A percentile compares a stretch with the other conserved stretches of the same genome.
These are phyloP conservation scores for Pteruthius melanotis DNA, from an alignment of 2,113 vertebrate genomes.

Conservation along the genomic window DNA sequence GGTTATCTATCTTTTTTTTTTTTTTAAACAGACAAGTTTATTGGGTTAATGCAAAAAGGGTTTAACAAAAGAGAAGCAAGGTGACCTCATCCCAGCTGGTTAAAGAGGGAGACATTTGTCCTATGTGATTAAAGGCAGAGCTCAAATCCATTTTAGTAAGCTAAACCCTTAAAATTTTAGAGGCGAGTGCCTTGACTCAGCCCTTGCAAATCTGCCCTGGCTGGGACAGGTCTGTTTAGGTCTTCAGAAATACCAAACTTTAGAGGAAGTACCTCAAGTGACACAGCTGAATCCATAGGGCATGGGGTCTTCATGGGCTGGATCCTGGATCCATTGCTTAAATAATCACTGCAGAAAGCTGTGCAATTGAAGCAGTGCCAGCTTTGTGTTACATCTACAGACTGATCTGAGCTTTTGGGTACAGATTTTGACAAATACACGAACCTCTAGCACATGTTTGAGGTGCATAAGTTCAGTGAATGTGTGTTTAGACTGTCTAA, in stretches of 20 bases:
- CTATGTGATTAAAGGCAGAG: not conserved
- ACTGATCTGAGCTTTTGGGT: not conserved
- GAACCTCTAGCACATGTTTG: not conserved
- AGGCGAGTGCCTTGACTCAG: not conserved
- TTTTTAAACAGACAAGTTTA: not conserved
- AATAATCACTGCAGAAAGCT: not conserved
- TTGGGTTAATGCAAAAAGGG: not conserved
- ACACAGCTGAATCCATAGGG: not conserved
- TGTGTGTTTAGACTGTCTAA: not conserved
- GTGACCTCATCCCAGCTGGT: constrained; percentile 16
- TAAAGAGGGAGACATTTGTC: not conserved
- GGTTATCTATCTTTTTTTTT: not conserved
- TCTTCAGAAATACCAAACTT: not conserved
- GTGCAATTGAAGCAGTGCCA: not conserved
- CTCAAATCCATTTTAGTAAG: not conserved
- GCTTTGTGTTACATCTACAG: not conserved
- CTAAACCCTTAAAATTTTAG: not conserved
- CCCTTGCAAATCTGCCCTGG: not conserved
- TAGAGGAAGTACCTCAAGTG: not conserved
- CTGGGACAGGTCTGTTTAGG: not conserved
- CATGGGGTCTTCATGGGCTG: not conserved
- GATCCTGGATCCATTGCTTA: not conserved
- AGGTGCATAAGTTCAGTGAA: not conserved
- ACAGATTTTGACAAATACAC: not conserved
- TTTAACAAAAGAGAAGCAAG: constrained; percentile 24